Conservation (phyloP, 2,888 invertebrate genomes). For the Endomychus coccineus region DNA sequence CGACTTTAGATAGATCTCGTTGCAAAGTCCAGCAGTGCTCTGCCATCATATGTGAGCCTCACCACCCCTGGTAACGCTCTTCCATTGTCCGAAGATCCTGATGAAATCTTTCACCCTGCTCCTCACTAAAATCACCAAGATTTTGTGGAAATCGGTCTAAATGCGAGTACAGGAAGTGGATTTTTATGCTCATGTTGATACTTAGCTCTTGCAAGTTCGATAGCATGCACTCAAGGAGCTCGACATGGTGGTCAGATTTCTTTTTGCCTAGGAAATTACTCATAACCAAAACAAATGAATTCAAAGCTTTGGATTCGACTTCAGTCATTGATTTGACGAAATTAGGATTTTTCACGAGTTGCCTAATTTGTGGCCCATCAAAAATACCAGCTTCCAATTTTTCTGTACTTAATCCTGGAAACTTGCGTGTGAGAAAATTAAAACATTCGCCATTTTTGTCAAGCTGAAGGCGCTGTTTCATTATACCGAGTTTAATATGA, state of each 20-base stretch:
- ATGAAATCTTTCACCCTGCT: no score
- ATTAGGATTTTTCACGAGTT: no score
- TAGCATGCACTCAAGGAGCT: constrained; percentile 11
- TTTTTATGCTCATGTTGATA: constrained; percentile 12
- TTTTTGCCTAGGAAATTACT: constrained; percentile 16
- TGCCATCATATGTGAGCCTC: constrained; percentile 29
- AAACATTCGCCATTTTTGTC: constrained; percentile 17
- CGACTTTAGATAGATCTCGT: constrained; percentile 4
- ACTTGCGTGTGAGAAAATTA: no score
- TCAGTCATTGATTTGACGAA: constrained; percentile 13
- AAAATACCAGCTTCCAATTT: constrained; percentile 22
- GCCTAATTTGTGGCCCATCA: constrained; percentile 21
- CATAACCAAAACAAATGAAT: constrained; percentile 10
- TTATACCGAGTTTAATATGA: constrained; percentile 26
- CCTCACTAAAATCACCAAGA: no score
- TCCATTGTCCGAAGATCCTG: no score
- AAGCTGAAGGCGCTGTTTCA: constrained; percentile 27
- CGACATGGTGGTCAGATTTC: constrained; percentile 12
- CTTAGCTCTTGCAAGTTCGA: constrained; percentile 11
- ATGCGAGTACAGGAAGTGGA: constrained; percentile 10
- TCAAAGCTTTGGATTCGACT: constrained; percentile 11
- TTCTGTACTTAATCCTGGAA: constrained; percentile 18
- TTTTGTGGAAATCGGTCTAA: constrained; percentile 8
- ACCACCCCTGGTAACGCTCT: no score
- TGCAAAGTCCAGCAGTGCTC: constrained; percentile 31